Percentiles rank a stretch among this genome's conserved stretches.
Conservation (phyloP, 2,888 invertebrate species). For the Xestobium rufovillosum region DNA sequence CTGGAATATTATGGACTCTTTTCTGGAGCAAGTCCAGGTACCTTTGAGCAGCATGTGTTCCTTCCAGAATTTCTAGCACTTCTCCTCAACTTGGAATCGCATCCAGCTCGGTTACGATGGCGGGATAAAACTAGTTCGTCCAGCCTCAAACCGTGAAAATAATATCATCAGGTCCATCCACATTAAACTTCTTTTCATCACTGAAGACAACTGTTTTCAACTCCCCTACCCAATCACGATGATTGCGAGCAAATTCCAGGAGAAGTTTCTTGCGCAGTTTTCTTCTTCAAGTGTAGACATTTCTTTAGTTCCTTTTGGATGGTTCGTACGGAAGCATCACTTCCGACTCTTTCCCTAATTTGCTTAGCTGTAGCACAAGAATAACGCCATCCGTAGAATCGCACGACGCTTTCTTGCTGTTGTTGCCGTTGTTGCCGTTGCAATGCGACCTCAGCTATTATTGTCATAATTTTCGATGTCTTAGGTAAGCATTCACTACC, state of each 20-base stretch:
- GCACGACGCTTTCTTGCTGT: not conserved
- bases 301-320: slow-evolving; percentile 3
- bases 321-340: slow-evolving; percentile 2
- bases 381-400: not conserved
- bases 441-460: no score
- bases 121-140: not conserved
- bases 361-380: slow-evolving; percentile 2
- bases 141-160: slow-evolving; percentile 3
- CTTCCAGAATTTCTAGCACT: slow-evolving; percentile 1
- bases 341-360: not conserved
- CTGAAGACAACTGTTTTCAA: no score
- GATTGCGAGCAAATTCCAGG: no score
- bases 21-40: slow-evolving; percentile 1
- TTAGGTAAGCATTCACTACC: no score
- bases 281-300: not conserved
- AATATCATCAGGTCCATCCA: slow-evolving; percentile 1
- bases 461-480: no score
- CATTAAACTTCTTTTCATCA: no score
- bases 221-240: no score
- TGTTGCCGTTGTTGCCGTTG: no score
- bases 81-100: not conserved
- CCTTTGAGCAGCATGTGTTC: slow-evolving; percentile 2
- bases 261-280: not conserved
- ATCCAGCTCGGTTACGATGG: not conserved
- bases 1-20: not conserved